phyloP scores from a whole-genome alignment of 2,888 invertebrate species.

The Caradrina clavipalpis region DNA sequence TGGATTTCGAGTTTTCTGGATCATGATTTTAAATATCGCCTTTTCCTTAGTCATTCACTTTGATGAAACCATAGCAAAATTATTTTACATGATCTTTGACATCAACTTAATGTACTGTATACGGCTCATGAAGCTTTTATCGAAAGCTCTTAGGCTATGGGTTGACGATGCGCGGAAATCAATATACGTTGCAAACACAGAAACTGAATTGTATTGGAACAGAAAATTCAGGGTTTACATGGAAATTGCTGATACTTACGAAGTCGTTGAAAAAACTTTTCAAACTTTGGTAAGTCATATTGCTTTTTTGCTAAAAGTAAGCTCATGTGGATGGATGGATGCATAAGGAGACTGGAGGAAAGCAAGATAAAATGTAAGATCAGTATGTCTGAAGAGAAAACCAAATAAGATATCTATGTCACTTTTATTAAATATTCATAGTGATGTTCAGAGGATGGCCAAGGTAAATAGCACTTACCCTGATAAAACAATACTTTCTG shows the following conservation, averaged over 20 bases:
- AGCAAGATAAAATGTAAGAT: no score
- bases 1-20: neutral
- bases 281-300: neutral
- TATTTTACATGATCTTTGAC: neutral
- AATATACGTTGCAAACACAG: neutral
- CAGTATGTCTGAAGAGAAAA: no score
- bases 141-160: neutral
- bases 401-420: no score
- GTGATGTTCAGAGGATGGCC: no score
- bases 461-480: no score
- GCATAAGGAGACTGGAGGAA: no score
- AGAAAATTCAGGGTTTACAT: neutral
- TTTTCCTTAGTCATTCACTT: neutral
- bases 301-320: no score
- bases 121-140: neutral
- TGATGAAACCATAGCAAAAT: neutral
- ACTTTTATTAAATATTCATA: no score
- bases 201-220: neutral
- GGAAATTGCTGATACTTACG: constrained; percentile 1
- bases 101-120: neutral
- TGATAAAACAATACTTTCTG: no score
- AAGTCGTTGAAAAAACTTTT: neutral
- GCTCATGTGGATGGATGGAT: no score
- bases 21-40: neutral
- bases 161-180: neutral